Conservation (phyloP, 1,140 invertebrate genomes). For the Heliconius eleuchia region DNA sequence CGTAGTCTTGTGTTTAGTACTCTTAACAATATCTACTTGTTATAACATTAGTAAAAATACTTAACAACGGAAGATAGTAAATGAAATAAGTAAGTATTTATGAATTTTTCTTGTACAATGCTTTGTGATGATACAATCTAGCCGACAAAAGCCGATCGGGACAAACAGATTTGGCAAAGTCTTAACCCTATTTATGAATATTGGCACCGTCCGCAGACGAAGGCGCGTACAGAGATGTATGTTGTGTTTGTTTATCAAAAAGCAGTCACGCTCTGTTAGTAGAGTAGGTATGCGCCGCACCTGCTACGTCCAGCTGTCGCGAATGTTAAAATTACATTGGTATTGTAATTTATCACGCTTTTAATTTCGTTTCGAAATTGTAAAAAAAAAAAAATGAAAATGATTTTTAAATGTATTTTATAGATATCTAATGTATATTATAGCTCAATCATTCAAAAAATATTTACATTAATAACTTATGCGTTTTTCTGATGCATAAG, state of each 20-base stretch:
- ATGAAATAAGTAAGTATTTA: too few relatives aligned
- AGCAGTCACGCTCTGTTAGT: constrained; percentile 39
- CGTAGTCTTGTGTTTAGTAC: too few relatives aligned
- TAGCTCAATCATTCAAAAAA: too few relatives aligned
- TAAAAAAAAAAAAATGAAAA: too few relatives aligned
- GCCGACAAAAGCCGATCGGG: background rate
- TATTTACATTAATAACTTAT: too few relatives aligned
- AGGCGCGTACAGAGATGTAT: constrained; percentile 34
- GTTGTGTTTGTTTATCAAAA: constrained; percentile 42
- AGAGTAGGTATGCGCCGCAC: constrained; percentile 36
- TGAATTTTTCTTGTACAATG: background rate
- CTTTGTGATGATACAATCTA: background rate
- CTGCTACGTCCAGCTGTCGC: constrained; percentile 55
- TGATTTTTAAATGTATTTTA: too few relatives aligned
- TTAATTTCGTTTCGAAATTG: background rate
- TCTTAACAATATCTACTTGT: too few relatives aligned
- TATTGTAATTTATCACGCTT: background rate
- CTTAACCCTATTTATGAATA: constrained; percentile 31
- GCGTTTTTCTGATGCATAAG: too few relatives aligned
- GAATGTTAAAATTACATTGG: constrained; percentile 31
- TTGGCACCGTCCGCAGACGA: constrained; percentile 38
- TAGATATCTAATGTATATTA: too few relatives aligned
- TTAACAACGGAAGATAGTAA: too few relatives aligned
- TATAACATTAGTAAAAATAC: too few relatives aligned
- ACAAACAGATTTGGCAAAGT: constrained; percentile 19